Conservation (phyloP, 2,797 vertebrate species). For the Adrianichthys oophorus region DNA sequence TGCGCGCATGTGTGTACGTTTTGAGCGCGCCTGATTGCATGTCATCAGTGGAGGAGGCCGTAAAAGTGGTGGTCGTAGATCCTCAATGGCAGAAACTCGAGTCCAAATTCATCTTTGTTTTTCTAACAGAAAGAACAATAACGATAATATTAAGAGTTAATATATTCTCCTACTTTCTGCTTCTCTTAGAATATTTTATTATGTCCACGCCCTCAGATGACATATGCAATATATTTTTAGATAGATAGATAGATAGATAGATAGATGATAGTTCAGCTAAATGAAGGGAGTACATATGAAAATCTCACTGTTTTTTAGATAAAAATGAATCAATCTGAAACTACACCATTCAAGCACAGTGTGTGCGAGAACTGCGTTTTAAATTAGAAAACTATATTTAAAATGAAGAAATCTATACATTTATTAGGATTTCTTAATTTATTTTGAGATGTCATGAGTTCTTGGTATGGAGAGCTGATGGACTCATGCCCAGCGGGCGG, state of each 20-base stretch:
- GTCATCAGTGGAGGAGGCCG: too few species aligned
- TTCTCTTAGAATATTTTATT: conserved; percentile 79
- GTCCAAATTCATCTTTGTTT: conserved; percentile 40
- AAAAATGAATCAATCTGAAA: conserved; percentile 22
- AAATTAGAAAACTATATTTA: conserved; percentile 68
- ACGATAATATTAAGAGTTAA: background rate
- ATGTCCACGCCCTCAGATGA: conserved; percentile 76
- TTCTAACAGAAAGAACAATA: conserved; percentile 57
- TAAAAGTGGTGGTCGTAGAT: too few species aligned
- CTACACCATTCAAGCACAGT: conserved; percentile 12
- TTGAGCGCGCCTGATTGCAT: too few species aligned
- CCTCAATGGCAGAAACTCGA: conserved; percentile 8
- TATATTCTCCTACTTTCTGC: conserved; percentile 73
- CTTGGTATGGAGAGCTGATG: too few species aligned
- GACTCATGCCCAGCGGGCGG: too few species aligned
- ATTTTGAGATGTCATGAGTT: conserved; percentile 58
- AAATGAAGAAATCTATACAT: conserved; percentile 71
- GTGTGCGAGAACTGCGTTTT: background rate
- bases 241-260: too few species aligned
- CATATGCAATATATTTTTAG: conserved; percentile 83
- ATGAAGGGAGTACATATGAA: too few species aligned
- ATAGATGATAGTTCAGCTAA: conserved; percentile 8
- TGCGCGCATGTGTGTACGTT: too few species aligned
- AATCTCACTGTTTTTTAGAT: conserved; percentile 45
- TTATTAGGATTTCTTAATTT: conserved; percentile 76